Base-by-base conservation (phyloP, 2,797 vertebrate genomes). In the Avahi laniger region DNA sequence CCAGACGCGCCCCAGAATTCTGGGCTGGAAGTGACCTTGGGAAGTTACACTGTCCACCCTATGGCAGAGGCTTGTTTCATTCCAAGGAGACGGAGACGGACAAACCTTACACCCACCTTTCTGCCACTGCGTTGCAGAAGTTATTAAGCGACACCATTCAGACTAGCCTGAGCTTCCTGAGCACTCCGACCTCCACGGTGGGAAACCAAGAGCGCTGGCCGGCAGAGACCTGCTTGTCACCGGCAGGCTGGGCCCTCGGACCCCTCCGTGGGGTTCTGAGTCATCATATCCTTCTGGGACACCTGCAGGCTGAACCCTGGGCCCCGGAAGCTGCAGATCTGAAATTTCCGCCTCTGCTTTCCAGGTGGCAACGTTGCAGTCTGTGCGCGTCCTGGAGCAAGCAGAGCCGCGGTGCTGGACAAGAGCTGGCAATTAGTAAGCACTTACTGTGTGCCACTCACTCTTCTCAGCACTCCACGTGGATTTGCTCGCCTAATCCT, bases 181-280 rank as follows among this genome's bases (percentile, higher is more conserved):
- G 24, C 6, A 1, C 1, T 0, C 33, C 0, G 24, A 79, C 46
- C 63, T 50, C 10, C 63, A 69, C 24, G 0, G 8, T 0, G 11
- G 54, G 76, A 72, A 91, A 17, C 28, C 59, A 61, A 38, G 30
- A 48, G 43, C 43, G 1, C 17, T 5, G 8, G 28, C 4, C 2
- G 3, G 50, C 52, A 65, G 46, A 83, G 14, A 35, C 5, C 6
- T 48, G 24, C 22, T 65, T 30, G 18, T n/a, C 52, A 7, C 46
- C 24, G 5, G 63, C 20, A 48, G 70, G 38, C 43, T 17, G 26
- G 24, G 20, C 33, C 61, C 72, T 28, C 0, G 1, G 41, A 52
- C 8, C 7, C 70, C 38, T 46, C 35, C 57, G 79, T 63, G 33
- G 4, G 13, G 73, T 22, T 78, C 85, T 8, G 48, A 43, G 33